A percentile compares a stretch with the other conserved stretches of the same genome.
phyloP scores from a whole-genome alignment of 2,113 vertebrate genomes.

The Myxocyprinus asiaticus region DNA sequence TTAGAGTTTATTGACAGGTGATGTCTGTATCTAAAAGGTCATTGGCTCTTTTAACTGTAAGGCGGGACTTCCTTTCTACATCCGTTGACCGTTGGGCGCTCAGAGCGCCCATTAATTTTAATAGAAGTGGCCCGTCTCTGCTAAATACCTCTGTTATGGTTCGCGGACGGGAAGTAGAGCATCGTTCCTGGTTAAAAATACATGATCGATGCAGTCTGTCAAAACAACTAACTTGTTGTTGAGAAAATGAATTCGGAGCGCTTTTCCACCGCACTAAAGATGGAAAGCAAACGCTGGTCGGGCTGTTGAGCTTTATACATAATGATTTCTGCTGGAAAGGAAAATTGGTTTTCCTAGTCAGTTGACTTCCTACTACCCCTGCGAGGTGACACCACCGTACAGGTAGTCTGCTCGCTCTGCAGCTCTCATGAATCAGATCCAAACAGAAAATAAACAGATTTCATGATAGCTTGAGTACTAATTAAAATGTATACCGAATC shows the following conservation, averaged over 20 bases:
- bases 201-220: background rate
- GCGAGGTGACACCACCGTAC: background rate
- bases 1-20: too few relatives aligned
- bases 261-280: background rate
- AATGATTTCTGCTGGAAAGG: slow-evolving; percentile 3
- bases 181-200: background rate
- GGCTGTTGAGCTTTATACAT: background rate
- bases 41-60: too few relatives aligned
- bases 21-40: too few relatives aligned
- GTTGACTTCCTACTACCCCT: background rate
- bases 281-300: slow-evolving; percentile 1
- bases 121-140: too few relatives aligned
- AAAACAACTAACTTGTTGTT: background rate
- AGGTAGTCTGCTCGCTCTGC: background rate
- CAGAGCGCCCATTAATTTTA: too few relatives aligned
- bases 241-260: background rate
- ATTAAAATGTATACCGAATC: background rate
- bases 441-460: background rate
- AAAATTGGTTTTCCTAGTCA: slow-evolving; percentile 1
- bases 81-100: too few relatives aligned
- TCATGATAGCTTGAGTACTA: background rate
- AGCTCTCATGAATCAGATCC: background rate
- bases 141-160: background rate
- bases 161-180: slow-evolving; percentile 45
- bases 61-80: too few relatives aligned